Evolutionary conservation across 2,113 vertebrate genomes (phyloP), one percentile per base, ranked within the genome.

Genomic region (Gymnocephalus cernua): DNA sequence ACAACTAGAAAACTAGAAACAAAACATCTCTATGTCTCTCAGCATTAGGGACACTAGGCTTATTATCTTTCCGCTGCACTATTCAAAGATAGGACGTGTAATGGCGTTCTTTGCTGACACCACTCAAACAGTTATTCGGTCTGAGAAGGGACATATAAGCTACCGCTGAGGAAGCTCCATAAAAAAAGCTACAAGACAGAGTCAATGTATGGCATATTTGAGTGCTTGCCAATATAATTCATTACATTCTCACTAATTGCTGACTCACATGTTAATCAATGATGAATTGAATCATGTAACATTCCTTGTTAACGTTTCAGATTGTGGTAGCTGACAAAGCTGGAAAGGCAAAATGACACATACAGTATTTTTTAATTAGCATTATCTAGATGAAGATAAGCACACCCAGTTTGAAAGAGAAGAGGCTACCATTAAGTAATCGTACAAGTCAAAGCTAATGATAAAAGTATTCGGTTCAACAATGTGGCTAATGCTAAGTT

Each of bases 261-360:
- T 84, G 71, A 88, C 73, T 66, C 41, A 13, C 68, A n/a, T 82
- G 64, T 50, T 76, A 67, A 81, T 87, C 29, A 72, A 12, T 78
- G 68, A 72, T 38, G 44, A 21, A 27, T 15, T 61, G 41, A 48
- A 70, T 44, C 16, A 59, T 47, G 19, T 59, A 80, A 51, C 25
- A 23, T 75, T 66, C 44, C 54, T 77, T 75, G 9, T 86, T 85
- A 87, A 88, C 54, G 72, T 87, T 79, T 81, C 50, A 47, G 74
- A 62, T 44, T 64, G 47, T 32, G 25, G 32, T 0, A 16, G 50
- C 59, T 64, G 23, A 72, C 11, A 51, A 56, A 62, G 45, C 57
- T 73, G 13, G 11, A 47, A 25, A 76, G 18, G 21, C 27, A 48
- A 41, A 44, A 77, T 77, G 50, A 68, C 44, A 57, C 16, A 15